These are phyloP conservation scores for Microcebus ravelobensis DNA, from an alignment of 2,113 vertebrate genomes.

Conservation along the genomic window DNA sequence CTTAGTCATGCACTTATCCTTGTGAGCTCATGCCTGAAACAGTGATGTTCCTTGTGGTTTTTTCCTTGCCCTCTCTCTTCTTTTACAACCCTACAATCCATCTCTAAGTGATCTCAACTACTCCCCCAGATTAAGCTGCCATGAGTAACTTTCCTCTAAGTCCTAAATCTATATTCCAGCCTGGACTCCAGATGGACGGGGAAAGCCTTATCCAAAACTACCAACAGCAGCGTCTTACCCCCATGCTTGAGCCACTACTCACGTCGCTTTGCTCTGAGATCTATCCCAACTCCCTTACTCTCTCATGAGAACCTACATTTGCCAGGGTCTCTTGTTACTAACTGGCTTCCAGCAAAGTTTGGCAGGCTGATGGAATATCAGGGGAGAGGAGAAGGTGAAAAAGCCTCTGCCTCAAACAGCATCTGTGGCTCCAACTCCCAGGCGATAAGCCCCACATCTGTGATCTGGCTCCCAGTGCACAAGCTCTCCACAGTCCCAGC, in stretches of 20 bases:
- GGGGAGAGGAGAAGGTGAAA: neutral
- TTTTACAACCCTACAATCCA: neutral
- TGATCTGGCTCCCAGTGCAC: neutral
- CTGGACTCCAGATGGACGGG: neutral
- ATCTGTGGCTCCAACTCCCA: neutral
- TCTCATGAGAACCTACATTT: neutral
- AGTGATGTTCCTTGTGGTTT: neutral
- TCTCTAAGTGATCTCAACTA: neutral
- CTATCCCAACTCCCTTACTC: neutral
- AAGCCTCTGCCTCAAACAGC: neutral
- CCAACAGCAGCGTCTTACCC: neutral
- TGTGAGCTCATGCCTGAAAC: neutral
- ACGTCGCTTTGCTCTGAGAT: neutral
- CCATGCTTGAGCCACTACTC: neutral
- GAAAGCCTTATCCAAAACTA: neutral
- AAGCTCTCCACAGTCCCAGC: neutral
- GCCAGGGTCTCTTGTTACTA: neutral
- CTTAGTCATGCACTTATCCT: neutral
- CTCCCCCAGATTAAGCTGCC: neutral
- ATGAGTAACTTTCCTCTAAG: neutral
- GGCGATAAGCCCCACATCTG: neutral
- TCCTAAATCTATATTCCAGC: neutral
- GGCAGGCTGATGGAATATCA: neutral
- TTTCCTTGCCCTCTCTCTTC: neutral
- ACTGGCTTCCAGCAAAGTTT: neutral